Base-by-base conservation (phyloP, 1,140 invertebrate genomes). In the Trialeurodes vaporariorum region DNA sequence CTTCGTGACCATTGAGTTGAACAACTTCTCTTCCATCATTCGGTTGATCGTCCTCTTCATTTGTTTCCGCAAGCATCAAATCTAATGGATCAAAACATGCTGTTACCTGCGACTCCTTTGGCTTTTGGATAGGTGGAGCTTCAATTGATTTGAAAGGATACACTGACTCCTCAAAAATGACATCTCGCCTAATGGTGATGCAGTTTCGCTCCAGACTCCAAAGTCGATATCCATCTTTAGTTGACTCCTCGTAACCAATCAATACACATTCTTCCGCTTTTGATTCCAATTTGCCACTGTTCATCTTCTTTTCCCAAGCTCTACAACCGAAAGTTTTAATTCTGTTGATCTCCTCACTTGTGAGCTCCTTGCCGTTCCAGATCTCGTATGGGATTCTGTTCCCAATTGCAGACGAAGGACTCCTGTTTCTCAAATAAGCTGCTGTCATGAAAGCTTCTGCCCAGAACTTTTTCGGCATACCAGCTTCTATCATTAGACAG, bases 361-460 rank as follows among this genome's bases (percentile, higher is more conserved):
- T 68, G 2, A 74, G 73, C 68, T 72, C 73, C 21, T 70, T 70
- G 21, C 68, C 73, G 59, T 23, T 66, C 73, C 73, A 79, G 25
- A 69, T n/a, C 70, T 78, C 73, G 63, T 71, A 73, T 17, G 78
- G 77, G 11, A 73, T 74, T 61, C 25, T 68, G 17, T 27, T 66
- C 61, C 71, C 49, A 23, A 74, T 65, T 63, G 70, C 59, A 61
- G 75, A 77, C 27, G 62, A 73, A 25, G 76, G 74, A 11, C 76
- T 77, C 67, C 74, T 71, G 68, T 81, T 81, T 12, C 78, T 24
- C 0, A 78, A 71, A 68, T 74, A 77, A 1, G 69, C 74, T 12
- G 77, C 75, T 12, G 74, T 77, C 68, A 77, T 76, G 5, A 77
- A 70, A 23, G 80, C 79, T 70, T 82, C 78, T 9, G 70, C 71